Percentiles rank a stretch among this genome's conserved stretches.
phyloP scores from a whole-genome alignment of 2,113 vertebrate species.

The Crotalus helleri region DNA sequence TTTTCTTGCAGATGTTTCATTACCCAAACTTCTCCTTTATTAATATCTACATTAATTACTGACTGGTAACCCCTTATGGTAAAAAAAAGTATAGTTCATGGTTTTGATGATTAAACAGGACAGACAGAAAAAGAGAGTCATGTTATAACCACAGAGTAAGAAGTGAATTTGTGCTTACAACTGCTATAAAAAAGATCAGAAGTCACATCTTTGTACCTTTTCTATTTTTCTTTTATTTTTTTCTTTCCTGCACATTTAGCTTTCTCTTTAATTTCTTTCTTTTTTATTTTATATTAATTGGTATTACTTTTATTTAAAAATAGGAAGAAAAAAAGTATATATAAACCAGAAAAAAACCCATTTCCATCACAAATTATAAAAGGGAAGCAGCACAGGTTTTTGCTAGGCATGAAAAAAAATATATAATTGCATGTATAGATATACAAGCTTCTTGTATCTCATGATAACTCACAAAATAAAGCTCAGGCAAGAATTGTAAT shows the following conservation, averaged over 20 bases:
- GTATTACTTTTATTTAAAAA: neutral
- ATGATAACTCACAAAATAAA: neutral
- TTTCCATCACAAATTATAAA: neutral
- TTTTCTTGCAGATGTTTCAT: neutral
- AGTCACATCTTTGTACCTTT: neutral
- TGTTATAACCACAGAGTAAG: neutral
- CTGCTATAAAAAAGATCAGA: neutral
- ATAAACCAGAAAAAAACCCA: neutral
- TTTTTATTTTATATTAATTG: neutral
- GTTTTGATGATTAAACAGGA: neutral
- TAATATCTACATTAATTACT: neutral
- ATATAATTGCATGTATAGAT: neutral
- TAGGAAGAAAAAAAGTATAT: neutral
- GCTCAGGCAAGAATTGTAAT: slow-evolving; percentile 1
- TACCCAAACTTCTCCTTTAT: neutral
- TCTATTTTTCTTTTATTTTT: neutral
- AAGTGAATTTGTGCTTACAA: neutral
- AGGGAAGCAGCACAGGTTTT: neutral
- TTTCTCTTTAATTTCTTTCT: neutral
- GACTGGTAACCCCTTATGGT: neutral
- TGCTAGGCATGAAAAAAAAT: neutral
- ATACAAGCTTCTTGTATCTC: neutral
- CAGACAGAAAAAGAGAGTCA: neutral
- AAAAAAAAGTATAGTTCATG: neutral
- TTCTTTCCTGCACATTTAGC: neutral